phyloP scores from a whole-genome alignment of 2,113 vertebrate genomes.

The Megaceryle torquata region DNA sequence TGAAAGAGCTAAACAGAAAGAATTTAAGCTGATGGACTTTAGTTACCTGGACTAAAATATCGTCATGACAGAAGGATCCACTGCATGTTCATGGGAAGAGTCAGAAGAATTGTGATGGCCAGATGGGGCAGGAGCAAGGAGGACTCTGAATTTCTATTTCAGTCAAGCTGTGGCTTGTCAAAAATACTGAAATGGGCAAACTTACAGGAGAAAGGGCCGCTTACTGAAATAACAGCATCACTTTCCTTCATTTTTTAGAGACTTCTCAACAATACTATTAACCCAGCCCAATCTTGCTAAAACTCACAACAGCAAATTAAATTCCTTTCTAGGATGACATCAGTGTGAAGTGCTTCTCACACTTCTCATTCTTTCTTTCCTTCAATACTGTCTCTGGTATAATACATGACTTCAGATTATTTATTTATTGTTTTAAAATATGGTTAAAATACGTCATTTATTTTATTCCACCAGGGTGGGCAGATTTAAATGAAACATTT shows the following conservation, averaged over 20 bases:
- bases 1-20: background rate
- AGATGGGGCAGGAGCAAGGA: background rate
- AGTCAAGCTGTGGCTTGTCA: background rate
- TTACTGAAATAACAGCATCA: background rate
- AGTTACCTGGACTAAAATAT: background rate
- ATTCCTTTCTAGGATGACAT: background rate
- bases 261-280: background rate
- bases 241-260: background rate
- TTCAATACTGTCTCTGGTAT: background rate
- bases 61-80: background rate
- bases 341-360: background rate
- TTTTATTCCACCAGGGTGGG: background rate
- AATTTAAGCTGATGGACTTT: background rate
- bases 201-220: background rate
- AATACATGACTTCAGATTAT: background rate
- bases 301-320: background rate
- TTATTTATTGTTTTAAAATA: background rate
- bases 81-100: background rate
- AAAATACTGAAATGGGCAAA: background rate
- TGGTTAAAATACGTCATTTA: background rate
- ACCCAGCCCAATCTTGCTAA: background rate
- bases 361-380: background rate
- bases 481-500: background rate
- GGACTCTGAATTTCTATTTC: background rate
- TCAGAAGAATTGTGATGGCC: background rate